Evolutionary conservation across 2,888 invertebrate species (phyloP).

Genomic region (Diarsia dahlii): DNA sequence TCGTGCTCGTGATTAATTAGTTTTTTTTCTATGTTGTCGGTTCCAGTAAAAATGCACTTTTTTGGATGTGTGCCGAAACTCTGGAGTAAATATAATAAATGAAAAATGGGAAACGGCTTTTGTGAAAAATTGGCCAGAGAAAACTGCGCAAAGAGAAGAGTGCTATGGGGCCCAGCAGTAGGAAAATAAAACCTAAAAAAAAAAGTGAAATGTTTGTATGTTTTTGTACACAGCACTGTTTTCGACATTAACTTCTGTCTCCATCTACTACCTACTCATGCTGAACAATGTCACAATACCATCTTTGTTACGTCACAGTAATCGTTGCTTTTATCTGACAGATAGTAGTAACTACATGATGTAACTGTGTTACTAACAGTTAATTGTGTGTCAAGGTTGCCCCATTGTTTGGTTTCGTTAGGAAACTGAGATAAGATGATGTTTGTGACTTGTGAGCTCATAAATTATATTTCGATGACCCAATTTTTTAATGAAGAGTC

Average conservation of each 20-base stretch:
- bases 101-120: no score
- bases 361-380: constrained; percentile 63
- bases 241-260: background rate
- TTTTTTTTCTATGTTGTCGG: no score
- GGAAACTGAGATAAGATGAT: constrained; percentile 49
- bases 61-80: background rate
- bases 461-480: constrained; percentile 38
- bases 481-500: constrained; percentile 16
- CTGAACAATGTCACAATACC: constrained; percentile 32
- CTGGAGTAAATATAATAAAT: background rate
- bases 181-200: no score
- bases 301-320: constrained; percentile 59
- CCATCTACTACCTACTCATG: constrained; percentile 12
- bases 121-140: no score
- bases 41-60: background rate
- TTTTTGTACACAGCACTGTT: no score
- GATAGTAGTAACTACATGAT: constrained; percentile 56
- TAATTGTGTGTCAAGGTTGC: constrained; percentile 66
- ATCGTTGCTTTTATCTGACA: constrained; percentile 61
- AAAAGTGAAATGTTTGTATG: no score
- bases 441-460: background rate
- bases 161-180: no score
- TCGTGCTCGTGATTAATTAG: background rate
- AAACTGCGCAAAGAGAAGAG: no score
- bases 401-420: constrained; percentile 53